These are phyloP conservation scores for Wiebesia pumilae DNA, from an alignment of 1,140 invertebrate species.

Conservation along the genomic window DNA sequence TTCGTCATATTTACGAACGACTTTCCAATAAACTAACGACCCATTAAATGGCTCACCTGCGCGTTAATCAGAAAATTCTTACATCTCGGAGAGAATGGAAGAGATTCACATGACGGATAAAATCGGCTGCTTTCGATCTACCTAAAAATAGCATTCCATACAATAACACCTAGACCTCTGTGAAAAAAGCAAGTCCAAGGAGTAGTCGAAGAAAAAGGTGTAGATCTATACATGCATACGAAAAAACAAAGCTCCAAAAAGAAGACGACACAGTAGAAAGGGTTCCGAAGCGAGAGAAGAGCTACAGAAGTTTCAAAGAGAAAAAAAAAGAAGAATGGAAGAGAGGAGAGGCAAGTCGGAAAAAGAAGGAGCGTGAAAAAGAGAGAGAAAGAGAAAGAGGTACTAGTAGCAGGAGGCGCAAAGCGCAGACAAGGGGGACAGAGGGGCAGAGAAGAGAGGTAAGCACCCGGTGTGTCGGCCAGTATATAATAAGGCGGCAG, in stretches of 20 bases:
- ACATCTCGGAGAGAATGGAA: background rate
- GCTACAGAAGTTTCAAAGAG: constrained; percentile 30
- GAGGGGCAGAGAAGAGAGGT: constrained; percentile 23
- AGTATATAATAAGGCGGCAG: constrained; percentile 71
- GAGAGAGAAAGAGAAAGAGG: constrained; percentile 15
- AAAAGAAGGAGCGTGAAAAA: background rate
- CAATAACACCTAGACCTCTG: constrained; percentile 10
- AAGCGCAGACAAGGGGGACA: constrained; percentile 51
- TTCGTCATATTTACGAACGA: no score
- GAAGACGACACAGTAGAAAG: constrained; percentile 32
- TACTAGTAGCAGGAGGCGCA: constrained; percentile 7
- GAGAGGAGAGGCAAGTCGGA: background rate
- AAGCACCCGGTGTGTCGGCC: constrained; percentile 45
- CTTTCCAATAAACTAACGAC: background rate
- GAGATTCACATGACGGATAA: constrained; percentile 14
- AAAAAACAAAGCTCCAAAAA: constrained; percentile 35
- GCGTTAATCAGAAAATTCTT: background rate
- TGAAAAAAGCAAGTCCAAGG: background rate
- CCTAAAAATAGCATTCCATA: constrained; percentile 29
- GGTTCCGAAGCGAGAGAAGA: constrained; percentile 42
- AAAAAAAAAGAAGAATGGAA: background rate
- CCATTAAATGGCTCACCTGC: background rate
- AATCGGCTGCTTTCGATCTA: constrained; percentile 16
- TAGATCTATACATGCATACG: background rate
- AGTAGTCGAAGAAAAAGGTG: constrained; percentile 23